Base-by-base conservation (phyloP, 2,797 vertebrate genomes). In the Bufotes viridis region DNA sequence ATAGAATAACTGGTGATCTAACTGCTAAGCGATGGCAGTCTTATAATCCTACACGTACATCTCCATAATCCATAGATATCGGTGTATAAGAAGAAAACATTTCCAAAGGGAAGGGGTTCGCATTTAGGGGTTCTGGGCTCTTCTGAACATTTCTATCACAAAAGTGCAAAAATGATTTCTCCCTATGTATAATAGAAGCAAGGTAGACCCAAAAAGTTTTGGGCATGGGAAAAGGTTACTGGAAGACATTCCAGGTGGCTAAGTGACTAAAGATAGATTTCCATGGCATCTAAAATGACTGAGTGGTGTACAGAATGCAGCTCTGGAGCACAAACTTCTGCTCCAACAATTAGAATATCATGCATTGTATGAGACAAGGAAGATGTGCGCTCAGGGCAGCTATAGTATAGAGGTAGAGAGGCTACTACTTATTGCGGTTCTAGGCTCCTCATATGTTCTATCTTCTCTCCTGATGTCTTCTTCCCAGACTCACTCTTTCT, bases 241-340 rank as follows among this genome's bases (percentile, higher is more conserved):
- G 65, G 2, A 0, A 17, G 58, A 42, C 42, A 42, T 42, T 42
- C 11, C 14, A 7, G 13, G 26, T 26, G 67, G 14, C 9, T 14
- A 69, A 12, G 15, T 13, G 26, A 70, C n/a, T 11, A 3, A n/a
- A 34, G 0, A 5, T 2, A 12, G 4, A 1, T 42, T 42, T 42
- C 42, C 3, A 42, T 42, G 42, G 42, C 26, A 34, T 13, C 2
- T 2, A 67, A 24, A 1, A 75, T 22, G 10, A 20, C 72, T 13
- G 42, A 26, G 12, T 12, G 0, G 18, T 49, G 34, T 11, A 74
- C 20, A 74, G 22, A 74, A 34, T 5, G 3, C 72, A 75, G 72
- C 72, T 53, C 72, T 75, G 72, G 6, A 75, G 72, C 42, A 75
- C 72, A 22, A 75, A 75, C 42, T 75, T 51, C 72, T 51, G 72